Evolutionary conservation across 1,140 invertebrate species (phyloP), one percentile per base, ranked within the genome.

Genomic region (Frieseomelitta varia): DNA sequence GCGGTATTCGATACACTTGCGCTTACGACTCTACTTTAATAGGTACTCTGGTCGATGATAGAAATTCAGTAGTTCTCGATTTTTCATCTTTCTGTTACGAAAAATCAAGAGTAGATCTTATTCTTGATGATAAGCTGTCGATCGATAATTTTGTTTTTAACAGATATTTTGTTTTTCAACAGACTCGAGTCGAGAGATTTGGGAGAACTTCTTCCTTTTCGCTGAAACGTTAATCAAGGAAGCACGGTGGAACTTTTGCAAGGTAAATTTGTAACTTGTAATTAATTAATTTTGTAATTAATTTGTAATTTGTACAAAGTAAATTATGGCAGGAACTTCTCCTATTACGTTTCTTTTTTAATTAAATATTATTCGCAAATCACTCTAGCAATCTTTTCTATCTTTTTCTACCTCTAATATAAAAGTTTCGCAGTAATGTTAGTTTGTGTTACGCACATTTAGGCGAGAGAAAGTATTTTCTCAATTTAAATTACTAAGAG

Each of bases 1-100:
- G 24, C 67, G 34, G 53, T 47, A 30, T 56, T 72, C 55, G 65
- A 61, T 63, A 84, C 81, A 63, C 56, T 84, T 79, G 55, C 56
- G 63, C 39, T 47, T 47, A 47, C 39, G 39, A 47, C 39, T 6
- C 39, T 47, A 8, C 39, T 47, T 6, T 8, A 47, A 8, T 8
- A 47, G 39, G 53, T 11, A 83, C 17, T 27, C 27, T 12, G 39
- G 53, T 30, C 39, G 51, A 56, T 68, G 55, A 21, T 15, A 51
- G 73, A 17, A 4, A 68, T 56, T 15, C 51, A 24, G 19, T 4
- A 15, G 56, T 4, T 6, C 12, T 19, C 27, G 4, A 19, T 0
- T 47, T 47, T 47, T 47, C 39, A 10, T 47, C n/a, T 51, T 53
- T 1, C 6, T 17, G 47, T 34, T 8, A 47, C 53, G 53, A 55